phyloP scores from a whole-genome alignment of 1,140 invertebrate species.

The Atta colombica region DNA sequence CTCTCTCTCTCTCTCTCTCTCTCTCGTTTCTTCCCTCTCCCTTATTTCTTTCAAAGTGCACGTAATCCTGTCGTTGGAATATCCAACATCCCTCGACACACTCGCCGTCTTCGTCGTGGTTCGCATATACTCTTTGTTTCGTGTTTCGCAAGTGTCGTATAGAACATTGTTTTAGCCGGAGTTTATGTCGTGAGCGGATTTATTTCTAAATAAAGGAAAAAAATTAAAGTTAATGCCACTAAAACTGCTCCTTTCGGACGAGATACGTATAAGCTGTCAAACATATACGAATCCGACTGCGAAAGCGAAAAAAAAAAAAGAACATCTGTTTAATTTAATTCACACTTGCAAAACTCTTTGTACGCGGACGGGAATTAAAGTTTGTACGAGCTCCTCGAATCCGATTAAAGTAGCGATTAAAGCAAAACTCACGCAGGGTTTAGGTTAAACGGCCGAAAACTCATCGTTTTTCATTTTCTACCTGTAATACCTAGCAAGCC shows the following conservation, averaged over 20 bases:
- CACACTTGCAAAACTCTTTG: slow-evolving; percentile 54
- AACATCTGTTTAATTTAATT: slow-evolving; percentile 59
- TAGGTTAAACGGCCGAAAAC: slow-evolving; percentile 57
- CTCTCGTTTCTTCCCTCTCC: background rate
- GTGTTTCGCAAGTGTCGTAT: slow-evolving; percentile 35
- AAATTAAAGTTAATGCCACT: slow-evolving; percentile 57
- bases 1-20: background rate
- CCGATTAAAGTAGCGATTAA: slow-evolving; percentile 58
- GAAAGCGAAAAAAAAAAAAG: background rate
- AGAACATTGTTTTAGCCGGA: slow-evolving; percentile 8
- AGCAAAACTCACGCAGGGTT: slow-evolving; percentile 52
- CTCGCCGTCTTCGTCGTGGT: slow-evolving; percentile 22
- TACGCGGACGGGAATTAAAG: slow-evolving; percentile 54
- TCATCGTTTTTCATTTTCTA: slow-evolving; percentile 43
- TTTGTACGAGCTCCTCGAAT: slow-evolving; percentile 17
- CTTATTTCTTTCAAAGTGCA: slow-evolving; percentile 42
- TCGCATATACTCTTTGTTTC: slow-evolving; percentile 57
- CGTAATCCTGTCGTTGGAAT: slow-evolving; percentile 75
- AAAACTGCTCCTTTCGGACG: slow-evolving; percentile 58
- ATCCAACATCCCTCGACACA: slow-evolving; percentile 61
- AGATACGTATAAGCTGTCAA: slow-evolving; percentile 18
- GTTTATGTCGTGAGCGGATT: slow-evolving; percentile 66
- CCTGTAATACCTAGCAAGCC: slow-evolving; percentile 13
- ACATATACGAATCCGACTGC: slow-evolving; percentile 4
- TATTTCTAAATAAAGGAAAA: slow-evolving; percentile 59